Evolutionary conservation across 2,113 vertebrate genomes (phyloP).

Genomic region (Muscicapa adusta): DNA sequence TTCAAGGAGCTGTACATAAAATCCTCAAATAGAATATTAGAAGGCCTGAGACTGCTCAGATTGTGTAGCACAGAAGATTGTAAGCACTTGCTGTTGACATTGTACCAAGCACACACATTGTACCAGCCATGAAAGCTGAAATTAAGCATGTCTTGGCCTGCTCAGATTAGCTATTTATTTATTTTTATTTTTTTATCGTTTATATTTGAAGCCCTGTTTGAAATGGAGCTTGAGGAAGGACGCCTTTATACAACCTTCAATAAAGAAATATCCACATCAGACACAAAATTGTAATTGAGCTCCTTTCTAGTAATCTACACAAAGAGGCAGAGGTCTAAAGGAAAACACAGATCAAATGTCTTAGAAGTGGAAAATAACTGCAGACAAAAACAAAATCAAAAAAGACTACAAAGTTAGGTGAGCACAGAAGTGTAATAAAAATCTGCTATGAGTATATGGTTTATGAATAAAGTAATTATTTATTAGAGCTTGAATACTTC

Average conservation of each 20-base stretch:
- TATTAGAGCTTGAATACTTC: neutral
- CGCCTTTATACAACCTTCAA: constrained; percentile 22
- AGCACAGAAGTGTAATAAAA: neutral
- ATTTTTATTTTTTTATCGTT: neutral
- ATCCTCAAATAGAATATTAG: neutral
- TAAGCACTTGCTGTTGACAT: neutral
- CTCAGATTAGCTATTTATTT: neutral
- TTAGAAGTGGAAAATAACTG: constrained; percentile 39
- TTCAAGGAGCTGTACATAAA: neutral
- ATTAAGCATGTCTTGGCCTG: neutral
- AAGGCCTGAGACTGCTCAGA: neutral
- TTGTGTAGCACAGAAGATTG: neutral
- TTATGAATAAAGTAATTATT: neutral
- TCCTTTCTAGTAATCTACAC: constrained; percentile 18
- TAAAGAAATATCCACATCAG: constrained; percentile 41
- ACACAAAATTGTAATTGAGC: constrained; percentile 37
- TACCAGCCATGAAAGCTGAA: neutral
- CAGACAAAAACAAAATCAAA: constrained; percentile 16
- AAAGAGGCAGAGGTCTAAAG: constrained; percentile 11
- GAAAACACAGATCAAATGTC: constrained; percentile 33
- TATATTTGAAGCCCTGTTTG: neutral
- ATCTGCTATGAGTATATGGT: neutral
- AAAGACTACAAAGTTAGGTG: neutral
- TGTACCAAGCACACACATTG: neutral
- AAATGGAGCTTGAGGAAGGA: neutral